Base-by-base conservation (phyloP, 1,140 invertebrate genomes). In the Muscidifurax raptorellus region DNA sequence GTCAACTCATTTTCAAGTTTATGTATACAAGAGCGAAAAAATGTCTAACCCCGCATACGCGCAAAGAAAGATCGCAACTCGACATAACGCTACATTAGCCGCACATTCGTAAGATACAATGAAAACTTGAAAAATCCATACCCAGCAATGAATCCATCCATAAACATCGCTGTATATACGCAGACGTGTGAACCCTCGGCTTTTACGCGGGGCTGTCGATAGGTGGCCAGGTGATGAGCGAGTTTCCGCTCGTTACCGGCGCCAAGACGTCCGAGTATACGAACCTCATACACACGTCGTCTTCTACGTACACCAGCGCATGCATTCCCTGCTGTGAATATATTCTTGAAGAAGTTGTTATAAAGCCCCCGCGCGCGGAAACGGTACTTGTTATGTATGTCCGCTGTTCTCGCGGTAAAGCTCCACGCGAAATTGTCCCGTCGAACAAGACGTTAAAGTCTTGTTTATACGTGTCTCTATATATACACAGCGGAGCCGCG, bases 361-460 rank as follows among this genome's bases (percentile, higher is more conserved):
- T 83, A 77, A 77, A 5, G 18, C 28, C 28, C 25, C 64, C 36
- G 36, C 32, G 28, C 25, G 27, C 72, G 64, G 36, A 77, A 83
- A 83, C 81, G 81, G 81, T 83, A 83, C 74, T 77, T 69, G 81
- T 83, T 83, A 69, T n/a, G 72, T 40, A 64, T 52, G 32, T 66
- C 69, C 25, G 69, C 79, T 30, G 66, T 69, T 28, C 66, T 69
- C 52, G 52, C 52, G 52, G 67, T 71, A 71, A 30, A 69, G 27
- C 66, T 69, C 7, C 3, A 72, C 22, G 47, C 72, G 74, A 47
- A 83, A 76, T 76, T 69, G 74, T 47, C 59, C 36, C 75, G 64
- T 71, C 72, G 75, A 84, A 84, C 82, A 84, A 84, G 82, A 84
- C 77, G 76, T 84, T 79, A 79, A 79, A 84, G n/a, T 66, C 67